phyloP scores from a whole-genome alignment of 2,888 invertebrate genomes.

The Perizoma flavofasciatum region DNA sequence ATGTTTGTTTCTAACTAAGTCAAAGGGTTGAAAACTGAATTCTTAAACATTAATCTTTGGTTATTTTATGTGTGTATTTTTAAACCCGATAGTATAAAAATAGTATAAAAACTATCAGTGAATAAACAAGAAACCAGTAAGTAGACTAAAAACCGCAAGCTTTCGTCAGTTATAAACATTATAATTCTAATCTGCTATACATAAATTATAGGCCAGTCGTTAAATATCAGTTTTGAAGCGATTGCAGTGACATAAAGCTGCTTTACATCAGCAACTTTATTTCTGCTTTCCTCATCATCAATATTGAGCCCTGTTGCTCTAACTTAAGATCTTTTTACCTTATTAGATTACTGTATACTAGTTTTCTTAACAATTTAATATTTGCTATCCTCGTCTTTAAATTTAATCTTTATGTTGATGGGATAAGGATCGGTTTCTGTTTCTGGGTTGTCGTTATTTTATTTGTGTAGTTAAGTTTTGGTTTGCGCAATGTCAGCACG shows the following conservation, averaged over 20 bases:
- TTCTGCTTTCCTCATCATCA: conserved; percentile 32
- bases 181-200: conserved; percentile 73
- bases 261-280: conserved; percentile 57
- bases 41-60: no score
- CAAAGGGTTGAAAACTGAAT: no score
- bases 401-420: conserved; percentile 40
- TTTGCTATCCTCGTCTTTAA: conserved; percentile 34
- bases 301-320: conserved; percentile 41
- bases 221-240: conserved; percentile 76
- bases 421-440: conserved; percentile 45
- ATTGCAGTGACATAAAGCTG: conserved; percentile 74
- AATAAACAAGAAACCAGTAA: conserved; percentile 41
- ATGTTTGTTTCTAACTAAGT: no score
- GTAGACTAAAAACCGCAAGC: conserved; percentile 50
- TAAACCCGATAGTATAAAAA: no score
- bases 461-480: conserved; percentile 48
- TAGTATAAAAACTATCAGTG: no score
- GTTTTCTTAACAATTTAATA: conserved; percentile 46
- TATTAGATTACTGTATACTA: conserved; percentile 22
- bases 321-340: conserved; percentile 45
- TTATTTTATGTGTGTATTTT: no score
- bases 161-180: conserved; percentile 66
- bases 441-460: conserved; percentile 30
- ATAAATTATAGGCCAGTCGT: conserved; percentile 72
- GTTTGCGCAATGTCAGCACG: conserved; percentile 67